Percentiles rank a stretch among this genome's conserved stretches.
Evolutionary conservation across 2,113 vertebrate species (phyloP).

Genomic region (Oncorhynchus masou): DNA sequence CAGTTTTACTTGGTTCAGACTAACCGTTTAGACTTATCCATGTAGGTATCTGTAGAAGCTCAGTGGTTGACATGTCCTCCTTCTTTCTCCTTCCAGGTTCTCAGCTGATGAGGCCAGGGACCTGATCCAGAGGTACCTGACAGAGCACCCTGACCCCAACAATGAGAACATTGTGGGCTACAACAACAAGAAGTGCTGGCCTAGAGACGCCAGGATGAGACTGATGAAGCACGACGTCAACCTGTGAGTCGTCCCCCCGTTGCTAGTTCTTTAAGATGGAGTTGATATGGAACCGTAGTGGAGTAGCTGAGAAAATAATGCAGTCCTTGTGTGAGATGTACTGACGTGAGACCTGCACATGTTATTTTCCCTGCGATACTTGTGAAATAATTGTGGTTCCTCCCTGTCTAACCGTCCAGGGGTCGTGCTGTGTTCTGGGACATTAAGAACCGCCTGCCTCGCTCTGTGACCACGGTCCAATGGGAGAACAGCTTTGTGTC

Average conservation of each 20-base stretch:
- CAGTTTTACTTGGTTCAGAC: too few species aligned
- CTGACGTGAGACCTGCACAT: too few species aligned
- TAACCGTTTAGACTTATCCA: too few species aligned
- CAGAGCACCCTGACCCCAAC: constrained; percentile 97
- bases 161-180: constrained; percentile 99
- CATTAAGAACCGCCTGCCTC: constrained; percentile 96
- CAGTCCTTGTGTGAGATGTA: too few species aligned
- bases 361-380: too few species aligned
- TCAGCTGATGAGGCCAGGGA: constrained; percentile 96
- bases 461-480: constrained; percentile 96
- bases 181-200: constrained; percentile 99
- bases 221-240: constrained; percentile 99
- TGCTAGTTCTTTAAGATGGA: background rate
- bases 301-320: too few species aligned
- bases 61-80: background rate
- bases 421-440: constrained; percentile 99
- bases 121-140: constrained; percentile 95
- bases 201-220: constrained; percentile 97
- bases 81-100: constrained; percentile 74
- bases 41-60: background rate
- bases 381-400: background rate
- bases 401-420: constrained; percentile 56
- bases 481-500: constrained; percentile 99
- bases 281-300: too few species aligned
- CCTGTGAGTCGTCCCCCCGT: constrained; percentile 79